phyloP scores from a whole-genome alignment of 2,888 invertebrate species.

The Mythimna impura region DNA sequence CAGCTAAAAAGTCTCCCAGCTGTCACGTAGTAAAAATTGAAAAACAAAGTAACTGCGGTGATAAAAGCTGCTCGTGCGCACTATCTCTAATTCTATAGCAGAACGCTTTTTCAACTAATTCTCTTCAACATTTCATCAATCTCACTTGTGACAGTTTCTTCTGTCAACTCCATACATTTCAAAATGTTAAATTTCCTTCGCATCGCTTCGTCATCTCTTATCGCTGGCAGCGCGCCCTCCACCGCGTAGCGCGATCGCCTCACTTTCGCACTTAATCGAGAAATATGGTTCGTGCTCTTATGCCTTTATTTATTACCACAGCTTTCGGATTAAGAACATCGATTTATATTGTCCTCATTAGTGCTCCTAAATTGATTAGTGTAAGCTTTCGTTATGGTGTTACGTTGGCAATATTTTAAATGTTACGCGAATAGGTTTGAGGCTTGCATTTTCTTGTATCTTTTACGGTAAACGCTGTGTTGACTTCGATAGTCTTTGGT shows the following conservation, averaged over 20 bases:
- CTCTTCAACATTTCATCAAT: rapidly evolving
- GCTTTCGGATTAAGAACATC: slow-evolving; percentile 86
- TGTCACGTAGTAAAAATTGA: no score
- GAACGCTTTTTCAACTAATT: background rate
- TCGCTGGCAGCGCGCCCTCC: slow-evolving; percentile 54
- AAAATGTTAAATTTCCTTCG: slow-evolving; percentile 12
- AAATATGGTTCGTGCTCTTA: slow-evolving; percentile 89
- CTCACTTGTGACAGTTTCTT: background rate
- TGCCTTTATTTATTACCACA: slow-evolving; percentile 87
- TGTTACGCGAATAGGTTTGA: slow-evolving; percentile 9
- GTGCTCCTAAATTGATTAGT: slow-evolving; percentile 86
- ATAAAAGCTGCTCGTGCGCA: no score
- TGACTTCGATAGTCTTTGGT: background rate
- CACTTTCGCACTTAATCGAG: slow-evolving; percentile 90
- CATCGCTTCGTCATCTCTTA: slow-evolving; percentile 47
- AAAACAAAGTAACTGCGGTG: no score
- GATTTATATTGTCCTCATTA: slow-evolving; percentile 89
- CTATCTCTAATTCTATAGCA: no score
- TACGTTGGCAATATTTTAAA: slow-evolving; percentile 57
- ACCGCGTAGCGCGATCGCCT: slow-evolving; percentile 75
- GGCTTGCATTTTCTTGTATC: background rate
- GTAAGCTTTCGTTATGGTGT: slow-evolving; percentile 72
- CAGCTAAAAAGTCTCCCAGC: no score
- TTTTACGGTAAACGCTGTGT: background rate
- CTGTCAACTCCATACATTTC: background rate